phyloP scores from a whole-genome alignment of 2,888 invertebrate genomes.

The Aromia moschata region DNA sequence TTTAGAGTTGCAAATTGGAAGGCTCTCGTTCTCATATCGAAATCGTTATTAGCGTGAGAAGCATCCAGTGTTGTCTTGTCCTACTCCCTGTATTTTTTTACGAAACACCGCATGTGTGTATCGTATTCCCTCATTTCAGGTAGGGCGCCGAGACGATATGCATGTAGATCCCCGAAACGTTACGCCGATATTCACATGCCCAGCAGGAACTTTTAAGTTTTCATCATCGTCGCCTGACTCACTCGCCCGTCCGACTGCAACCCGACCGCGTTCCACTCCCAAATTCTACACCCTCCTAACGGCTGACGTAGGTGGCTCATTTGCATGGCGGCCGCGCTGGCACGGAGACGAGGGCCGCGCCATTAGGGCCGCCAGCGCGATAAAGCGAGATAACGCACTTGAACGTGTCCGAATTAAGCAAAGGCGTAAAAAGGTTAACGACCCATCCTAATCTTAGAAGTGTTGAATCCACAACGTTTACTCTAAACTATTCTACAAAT shows the following conservation, averaged over 20 bases:
- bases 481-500: conserved; percentile 31
- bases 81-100: no score
- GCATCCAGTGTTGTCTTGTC: no score
- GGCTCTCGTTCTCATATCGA: no score
- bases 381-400: conserved; percentile 33
- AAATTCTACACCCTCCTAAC: conserved; percentile 50
- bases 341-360: conserved; percentile 13
- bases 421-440: conserved; percentile 53
- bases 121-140: conserved; percentile 22
- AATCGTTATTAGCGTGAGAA: no score
- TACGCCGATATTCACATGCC: conserved; percentile 28
- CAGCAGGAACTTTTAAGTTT: conserved; percentile 42
- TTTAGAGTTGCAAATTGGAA: no score
- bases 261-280: conserved; percentile 42
- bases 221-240: conserved; percentile 45
- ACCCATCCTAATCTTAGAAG: conserved; percentile 55
- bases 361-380: background rate
- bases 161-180: conserved; percentile 23
- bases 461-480: conserved; percentile 47
- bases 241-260: conserved; percentile 28
- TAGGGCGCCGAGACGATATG: no score
- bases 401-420: conserved; percentile 43
- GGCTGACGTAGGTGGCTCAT: conserved; percentile 46
- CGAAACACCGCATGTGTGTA: conserved; percentile 14
- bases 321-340: conserved; percentile 39